Conservation (phyloP, 2,888 invertebrate genomes). For the Stenurella melanura region DNA sequence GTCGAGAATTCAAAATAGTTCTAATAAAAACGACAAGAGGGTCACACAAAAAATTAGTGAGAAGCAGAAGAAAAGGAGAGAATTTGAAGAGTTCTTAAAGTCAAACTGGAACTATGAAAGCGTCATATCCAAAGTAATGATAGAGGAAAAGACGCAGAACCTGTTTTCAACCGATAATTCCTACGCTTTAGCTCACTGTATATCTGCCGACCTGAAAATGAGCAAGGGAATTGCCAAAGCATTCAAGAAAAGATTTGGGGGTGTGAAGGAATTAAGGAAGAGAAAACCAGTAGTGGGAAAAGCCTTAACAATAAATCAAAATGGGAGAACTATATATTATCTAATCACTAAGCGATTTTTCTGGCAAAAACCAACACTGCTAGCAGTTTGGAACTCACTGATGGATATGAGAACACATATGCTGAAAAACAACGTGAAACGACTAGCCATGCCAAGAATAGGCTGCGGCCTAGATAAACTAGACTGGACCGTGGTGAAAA, state of each 20-base stretch:
- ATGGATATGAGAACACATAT: not conserved
- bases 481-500: not conserved
- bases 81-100: not conserved
- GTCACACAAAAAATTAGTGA: not conserved
- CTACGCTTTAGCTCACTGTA: not conserved
- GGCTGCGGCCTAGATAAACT: conserved; percentile 3
- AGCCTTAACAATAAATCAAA: not conserved
- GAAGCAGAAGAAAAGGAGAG: not conserved
- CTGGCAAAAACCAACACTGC: not conserved
- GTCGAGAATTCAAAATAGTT: too few relatives aligned
- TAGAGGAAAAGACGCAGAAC: not conserved
- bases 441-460: not conserved
- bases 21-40: not conserved
- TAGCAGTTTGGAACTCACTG: not conserved
- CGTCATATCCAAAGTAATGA: not conserved
- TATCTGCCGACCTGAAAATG: conserved; percentile 10
- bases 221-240: not conserved
- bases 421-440: not conserved
- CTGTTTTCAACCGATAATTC: not conserved
- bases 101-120: not conserved
- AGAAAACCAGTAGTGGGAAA: not conserved
- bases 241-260: not conserved
- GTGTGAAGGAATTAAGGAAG: not conserved
- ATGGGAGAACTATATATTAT: not conserved
- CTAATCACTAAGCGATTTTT: not conserved